Percentiles rank a stretch among this genome's conserved stretches.
These are phyloP conservation scores for Callaeas wilsoni DNA, from an alignment of 2,113 vertebrate species.

Conservation along the genomic window DNA sequence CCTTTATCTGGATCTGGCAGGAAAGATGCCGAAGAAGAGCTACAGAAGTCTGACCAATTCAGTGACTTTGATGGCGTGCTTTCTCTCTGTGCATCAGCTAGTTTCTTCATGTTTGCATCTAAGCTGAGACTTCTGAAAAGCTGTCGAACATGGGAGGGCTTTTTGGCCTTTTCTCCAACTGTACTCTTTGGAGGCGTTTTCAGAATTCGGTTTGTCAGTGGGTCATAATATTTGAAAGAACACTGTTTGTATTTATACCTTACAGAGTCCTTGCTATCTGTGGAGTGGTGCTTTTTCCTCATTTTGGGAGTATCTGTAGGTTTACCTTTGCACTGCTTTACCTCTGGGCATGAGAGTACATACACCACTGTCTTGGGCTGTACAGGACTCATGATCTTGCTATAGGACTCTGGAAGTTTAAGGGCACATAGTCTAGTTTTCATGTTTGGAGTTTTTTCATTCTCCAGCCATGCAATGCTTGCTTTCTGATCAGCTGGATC, in stretches of 20 bases:
- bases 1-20: slow-evolving; percentile 23
- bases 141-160: slow-evolving; percentile 68
- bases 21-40: slow-evolving; percentile 37
- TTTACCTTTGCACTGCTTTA: slow-evolving; percentile 59
- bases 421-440: slow-evolving; percentile 70
- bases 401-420: slow-evolving; percentile 75
- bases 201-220: slow-evolving; percentile 77
- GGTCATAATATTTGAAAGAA: slow-evolving; percentile 79
- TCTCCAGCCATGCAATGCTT: background rate
- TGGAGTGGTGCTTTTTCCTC: slow-evolving; percentile 63
- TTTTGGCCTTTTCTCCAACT: slow-evolving; percentile 37
- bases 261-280: slow-evolving; percentile 61
- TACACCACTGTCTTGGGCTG: slow-evolving; percentile 82
- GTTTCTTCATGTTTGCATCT: slow-evolving; percentile 71
- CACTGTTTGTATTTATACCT: slow-evolving; percentile 82
- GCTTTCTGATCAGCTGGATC: slow-evolving; percentile 28
- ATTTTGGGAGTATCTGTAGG: slow-evolving; percentile 34
- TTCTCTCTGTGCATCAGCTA: slow-evolving; percentile 34
- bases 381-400: slow-evolving; percentile 78
- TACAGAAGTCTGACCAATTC: slow-evolving; percentile 43
- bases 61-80: slow-evolving; percentile 29
- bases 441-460: slow-evolving; percentile 72
- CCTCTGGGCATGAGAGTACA: slow-evolving; percentile 79
- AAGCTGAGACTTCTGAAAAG: slow-evolving; percentile 78
- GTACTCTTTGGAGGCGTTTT: slow-evolving; percentile 70